Conservation (phyloP, 2,888 invertebrate species). For the Onthophagus sagittarius region DNA sequence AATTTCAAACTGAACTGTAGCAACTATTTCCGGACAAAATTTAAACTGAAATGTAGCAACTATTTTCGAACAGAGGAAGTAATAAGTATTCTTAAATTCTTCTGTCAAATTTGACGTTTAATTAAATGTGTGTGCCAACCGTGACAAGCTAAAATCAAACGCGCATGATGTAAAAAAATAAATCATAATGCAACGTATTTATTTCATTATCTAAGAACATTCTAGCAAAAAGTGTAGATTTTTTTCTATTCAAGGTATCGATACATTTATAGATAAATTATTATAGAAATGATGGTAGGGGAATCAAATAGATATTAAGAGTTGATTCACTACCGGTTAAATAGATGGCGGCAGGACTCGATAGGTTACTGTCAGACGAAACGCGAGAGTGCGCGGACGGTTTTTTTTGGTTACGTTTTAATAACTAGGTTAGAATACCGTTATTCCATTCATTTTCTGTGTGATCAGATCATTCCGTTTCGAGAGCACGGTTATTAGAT, state of each 20-base stretch:
- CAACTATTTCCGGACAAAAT: too few relatives aligned
- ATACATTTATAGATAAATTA: too few relatives aligned
- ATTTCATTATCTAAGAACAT: neutral
- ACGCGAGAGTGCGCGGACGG: neutral
- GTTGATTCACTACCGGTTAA: neutral
- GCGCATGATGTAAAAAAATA: too few relatives aligned
- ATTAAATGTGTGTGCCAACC: too few relatives aligned
- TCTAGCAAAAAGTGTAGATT: neutral
- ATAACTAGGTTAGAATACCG: conserved; percentile 7
- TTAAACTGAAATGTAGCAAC: too few relatives aligned
- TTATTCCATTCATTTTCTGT: neutral
- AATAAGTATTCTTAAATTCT: too few relatives aligned
- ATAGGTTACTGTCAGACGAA: conserved; percentile 11
- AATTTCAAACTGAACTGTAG: too few relatives aligned
- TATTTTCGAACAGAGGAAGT: too few relatives aligned
- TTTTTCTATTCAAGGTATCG: too few relatives aligned
- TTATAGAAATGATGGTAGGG: neutral
- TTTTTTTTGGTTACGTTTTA: neutral
- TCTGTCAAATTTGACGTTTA: too few relatives aligned
- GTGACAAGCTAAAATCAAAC: too few relatives aligned
- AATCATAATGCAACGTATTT: too few relatives aligned
- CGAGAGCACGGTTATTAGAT: neutral
- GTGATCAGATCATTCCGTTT: neutral
- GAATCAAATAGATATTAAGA: neutral
- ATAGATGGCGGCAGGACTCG: neutral